Conservation (phyloP, 1,140 invertebrate species). For the Drosophila jambulina region DNA sequence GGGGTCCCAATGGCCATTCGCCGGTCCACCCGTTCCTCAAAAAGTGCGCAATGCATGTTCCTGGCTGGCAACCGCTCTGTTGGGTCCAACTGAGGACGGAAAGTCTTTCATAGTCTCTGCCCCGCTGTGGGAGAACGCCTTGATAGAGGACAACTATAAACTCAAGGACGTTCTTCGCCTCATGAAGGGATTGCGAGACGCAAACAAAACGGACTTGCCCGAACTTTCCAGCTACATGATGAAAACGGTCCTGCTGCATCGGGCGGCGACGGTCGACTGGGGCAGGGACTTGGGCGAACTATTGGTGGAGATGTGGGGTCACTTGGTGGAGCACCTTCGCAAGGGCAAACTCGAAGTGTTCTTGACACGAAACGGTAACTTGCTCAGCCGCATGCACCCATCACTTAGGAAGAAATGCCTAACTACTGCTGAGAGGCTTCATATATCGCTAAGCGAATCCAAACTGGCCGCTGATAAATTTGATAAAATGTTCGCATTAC, state of each 20-base stretch:
- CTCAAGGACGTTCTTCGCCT: conserved; percentile 35
- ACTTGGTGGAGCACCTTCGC: conserved; percentile 8
- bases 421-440: neutral
- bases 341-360: neutral
- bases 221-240: conserved; percentile 47
- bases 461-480: neutral
- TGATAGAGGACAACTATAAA: conserved; percentile 25
- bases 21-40: neutral
- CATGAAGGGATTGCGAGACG: conserved; percentile 42
- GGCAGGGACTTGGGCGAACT: neutral
- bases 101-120: conserved; percentile 5
- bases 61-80: conserved; percentile 26
- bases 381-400: conserved; percentile 8
- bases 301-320: conserved; percentile 21
- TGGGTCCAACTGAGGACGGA: neutral
- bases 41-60: neutral
- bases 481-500: neutral
- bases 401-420: no score
- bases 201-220: conserved; percentile 1
- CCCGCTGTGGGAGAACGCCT: conserved; percentile 38
- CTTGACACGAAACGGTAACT: conserved; percentile 2
- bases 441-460: neutral
- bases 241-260: conserved; percentile 37
- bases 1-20: conserved; percentile 7
- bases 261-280: neutral